Conservation (phyloP, 2,888 invertebrate genomes). For the Exocentrus adspersus region DNA sequence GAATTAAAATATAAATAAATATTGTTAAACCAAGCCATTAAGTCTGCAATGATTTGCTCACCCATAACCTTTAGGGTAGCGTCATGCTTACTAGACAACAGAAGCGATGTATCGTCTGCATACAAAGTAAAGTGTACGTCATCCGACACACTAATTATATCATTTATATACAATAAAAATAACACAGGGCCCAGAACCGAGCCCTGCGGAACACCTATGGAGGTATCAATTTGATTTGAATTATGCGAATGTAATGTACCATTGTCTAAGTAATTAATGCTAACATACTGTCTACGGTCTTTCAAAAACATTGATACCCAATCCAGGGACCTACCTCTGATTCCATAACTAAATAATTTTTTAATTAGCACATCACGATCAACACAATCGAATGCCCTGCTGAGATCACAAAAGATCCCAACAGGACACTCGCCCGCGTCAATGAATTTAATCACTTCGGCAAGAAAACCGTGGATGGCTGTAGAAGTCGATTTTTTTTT, state of each 20-base stretch:
- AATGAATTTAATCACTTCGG: background rate
- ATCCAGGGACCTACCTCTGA: background rate
- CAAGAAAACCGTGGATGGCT: background rate
- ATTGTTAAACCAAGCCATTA: background rate
- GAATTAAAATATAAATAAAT: background rate
- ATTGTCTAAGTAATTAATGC: background rate
- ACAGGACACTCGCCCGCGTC: conserved; percentile 1
- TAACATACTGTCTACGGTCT: background rate
- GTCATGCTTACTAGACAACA: background rate
- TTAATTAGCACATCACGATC: background rate
- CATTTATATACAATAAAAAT: background rate
- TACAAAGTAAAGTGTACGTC: background rate
- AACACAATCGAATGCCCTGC: background rate
- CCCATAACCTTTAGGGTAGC: background rate
- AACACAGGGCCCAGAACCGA: background rate
- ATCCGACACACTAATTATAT: background rate
- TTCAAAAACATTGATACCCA: background rate
- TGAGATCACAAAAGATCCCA: background rate
- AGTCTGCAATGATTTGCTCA: background rate
- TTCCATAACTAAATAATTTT: background rate
- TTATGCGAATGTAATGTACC: background rate
- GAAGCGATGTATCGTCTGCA: background rate
- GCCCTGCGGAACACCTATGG: background rate
- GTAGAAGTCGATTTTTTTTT: background rate
- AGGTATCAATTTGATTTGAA: background rate